These are phyloP conservation scores for Serilophus lunatus DNA, from an alignment of 2,113 vertebrate species.

Conservation along the genomic window DNA sequence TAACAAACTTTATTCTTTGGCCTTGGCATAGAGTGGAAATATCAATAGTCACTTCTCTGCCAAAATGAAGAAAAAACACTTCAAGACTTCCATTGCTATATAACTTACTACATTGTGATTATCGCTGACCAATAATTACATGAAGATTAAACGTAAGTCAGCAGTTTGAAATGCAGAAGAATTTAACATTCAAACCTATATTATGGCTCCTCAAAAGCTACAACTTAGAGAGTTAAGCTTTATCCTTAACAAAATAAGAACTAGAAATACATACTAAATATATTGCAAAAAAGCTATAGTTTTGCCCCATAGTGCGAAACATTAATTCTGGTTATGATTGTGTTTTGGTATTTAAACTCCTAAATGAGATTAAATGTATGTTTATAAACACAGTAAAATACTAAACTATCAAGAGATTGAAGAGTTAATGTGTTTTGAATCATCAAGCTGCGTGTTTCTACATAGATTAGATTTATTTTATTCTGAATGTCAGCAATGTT, in stretches of 20 bases:
- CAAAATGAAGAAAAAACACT: not conserved
- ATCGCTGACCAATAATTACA: not conserved
- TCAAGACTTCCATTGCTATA: not conserved
- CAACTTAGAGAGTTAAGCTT: not conserved
- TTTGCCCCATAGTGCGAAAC: not conserved
- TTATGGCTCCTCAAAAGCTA: not conserved
- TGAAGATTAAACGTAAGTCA: not conserved
- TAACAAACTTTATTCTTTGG: constrained; percentile 39
- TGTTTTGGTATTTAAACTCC: constrained; percentile 1
- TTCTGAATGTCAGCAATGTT: constrained; percentile 37
- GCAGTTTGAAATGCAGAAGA: not conserved
- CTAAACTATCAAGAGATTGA: not conserved
- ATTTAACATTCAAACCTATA: not conserved
- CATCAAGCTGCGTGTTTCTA: constrained; percentile 14
- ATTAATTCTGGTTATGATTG: not conserved
- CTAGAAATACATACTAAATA: not conserved
- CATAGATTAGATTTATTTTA: constrained; percentile 41
- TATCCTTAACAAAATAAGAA: not conserved
- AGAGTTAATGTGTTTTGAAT: constrained; percentile 16
- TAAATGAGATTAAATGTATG: not conserved
- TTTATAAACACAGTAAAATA: not conserved
- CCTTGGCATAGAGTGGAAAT: not conserved
- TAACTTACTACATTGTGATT: not conserved
- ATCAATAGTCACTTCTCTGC: constrained; percentile 10
- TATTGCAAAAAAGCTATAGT: not conserved